phyloP scores from a whole-genome alignment of 2,113 vertebrate genomes.

The Herpetotheres cachinnans region DNA sequence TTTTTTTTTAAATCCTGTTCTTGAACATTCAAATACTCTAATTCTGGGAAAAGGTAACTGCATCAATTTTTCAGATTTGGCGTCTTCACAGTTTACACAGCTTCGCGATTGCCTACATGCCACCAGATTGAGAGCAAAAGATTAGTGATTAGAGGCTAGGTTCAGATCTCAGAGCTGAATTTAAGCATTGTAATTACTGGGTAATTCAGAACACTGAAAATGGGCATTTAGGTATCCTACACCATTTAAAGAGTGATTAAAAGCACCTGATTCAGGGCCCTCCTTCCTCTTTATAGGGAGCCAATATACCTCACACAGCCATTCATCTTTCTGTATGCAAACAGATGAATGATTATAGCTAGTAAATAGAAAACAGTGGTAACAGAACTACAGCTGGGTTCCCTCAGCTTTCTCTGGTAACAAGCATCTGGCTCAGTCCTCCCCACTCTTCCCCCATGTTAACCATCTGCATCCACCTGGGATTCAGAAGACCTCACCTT shows the following conservation, averaged over 20 bases:
- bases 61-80: neutral
- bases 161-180: neutral
- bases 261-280: neutral
- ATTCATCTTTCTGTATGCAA: neutral
- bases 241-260: neutral
- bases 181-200: neutral
- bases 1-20: neutral
- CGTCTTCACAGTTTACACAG: neutral
- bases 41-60: neutral
- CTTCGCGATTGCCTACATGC: neutral
- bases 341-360: neutral
- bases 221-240: neutral
- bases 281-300: neutral
- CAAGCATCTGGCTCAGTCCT: neutral
- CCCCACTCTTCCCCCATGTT: neutral
- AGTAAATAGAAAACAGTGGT: neutral
- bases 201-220: neutral
- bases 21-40: neutral
- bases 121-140: neutral
- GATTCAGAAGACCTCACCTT: neutral
- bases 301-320: neutral
- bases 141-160: neutral
- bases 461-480: neutral
- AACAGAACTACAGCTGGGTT: neutral
- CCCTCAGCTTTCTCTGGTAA: neutral